Percentiles rank a stretch among this genome's conserved stretches.
Evolutionary conservation across 2,797 vertebrate species (phyloP).

Genomic region (Enteromius unitaeniatus): DNA sequence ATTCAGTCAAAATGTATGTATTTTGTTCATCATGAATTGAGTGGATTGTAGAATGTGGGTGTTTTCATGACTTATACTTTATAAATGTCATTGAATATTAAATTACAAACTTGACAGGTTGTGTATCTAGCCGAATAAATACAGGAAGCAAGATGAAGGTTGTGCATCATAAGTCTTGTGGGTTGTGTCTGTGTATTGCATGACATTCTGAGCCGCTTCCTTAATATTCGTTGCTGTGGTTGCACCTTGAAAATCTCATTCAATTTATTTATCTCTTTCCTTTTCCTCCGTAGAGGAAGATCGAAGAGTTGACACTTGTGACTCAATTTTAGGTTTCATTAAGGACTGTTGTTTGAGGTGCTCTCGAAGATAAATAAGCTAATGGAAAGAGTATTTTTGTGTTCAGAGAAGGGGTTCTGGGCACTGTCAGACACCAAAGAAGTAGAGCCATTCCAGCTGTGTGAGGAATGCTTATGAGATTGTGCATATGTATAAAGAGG

Average conservation of each 20-base stretch:
- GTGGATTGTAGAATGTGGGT: neutral
- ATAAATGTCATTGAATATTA: neutral
- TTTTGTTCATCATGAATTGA: neutral
- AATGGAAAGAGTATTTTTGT: neutral
- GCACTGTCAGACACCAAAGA: neutral
- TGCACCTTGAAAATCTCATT: neutral
- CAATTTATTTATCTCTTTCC: neutral
- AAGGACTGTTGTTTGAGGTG: constrained; percentile 27
- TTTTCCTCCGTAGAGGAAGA: neutral
- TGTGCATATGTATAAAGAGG: neutral
- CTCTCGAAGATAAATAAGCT: constrained; percentile 7
- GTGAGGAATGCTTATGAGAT: neutral
- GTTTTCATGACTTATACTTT: neutral
- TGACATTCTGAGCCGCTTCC: neutral
- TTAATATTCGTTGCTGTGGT: neutral
- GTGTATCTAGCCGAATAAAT: neutral
- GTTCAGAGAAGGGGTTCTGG: neutral
- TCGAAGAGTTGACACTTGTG: constrained; percentile 1
- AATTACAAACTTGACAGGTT: neutral
- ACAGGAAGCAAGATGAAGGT: neutral
- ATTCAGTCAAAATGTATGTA: neutral
- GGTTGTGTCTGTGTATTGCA: neutral
- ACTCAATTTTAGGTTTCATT: constrained; percentile 8
- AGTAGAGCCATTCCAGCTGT: neutral
- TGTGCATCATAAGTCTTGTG: neutral